A percentile compares a stretch with the other conserved stretches of the same genome.
These are phyloP conservation scores for Leptopilina syphax DNA, from an alignment of 2,888 invertebrate genomes.

Conservation along the genomic window DNA sequence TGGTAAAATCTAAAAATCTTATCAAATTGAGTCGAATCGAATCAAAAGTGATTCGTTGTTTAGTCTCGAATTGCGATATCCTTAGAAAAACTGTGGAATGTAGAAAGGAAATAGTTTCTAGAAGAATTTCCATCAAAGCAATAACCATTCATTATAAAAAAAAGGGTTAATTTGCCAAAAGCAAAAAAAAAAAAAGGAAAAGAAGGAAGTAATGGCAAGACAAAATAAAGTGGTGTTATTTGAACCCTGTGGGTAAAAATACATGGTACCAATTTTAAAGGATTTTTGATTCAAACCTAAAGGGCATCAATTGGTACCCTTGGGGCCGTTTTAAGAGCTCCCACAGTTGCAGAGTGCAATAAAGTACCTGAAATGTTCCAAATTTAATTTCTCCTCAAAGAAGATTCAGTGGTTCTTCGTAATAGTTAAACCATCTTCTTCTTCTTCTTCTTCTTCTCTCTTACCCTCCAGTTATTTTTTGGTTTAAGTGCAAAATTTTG, in stretches of 20 bases:
- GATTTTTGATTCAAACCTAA: slow-evolving; percentile 6
- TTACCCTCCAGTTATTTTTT: background rate
- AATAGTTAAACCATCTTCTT: slow-evolving; percentile 1
- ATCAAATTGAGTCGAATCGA: too few species aligned
- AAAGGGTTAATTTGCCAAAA: background rate
- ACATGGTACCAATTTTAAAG: slow-evolving; percentile 9
- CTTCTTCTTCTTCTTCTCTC: too few species aligned
- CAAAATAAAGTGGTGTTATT: slow-evolving; percentile 15
- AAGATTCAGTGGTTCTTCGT: slow-evolving; percentile 32
- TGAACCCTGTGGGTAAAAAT: slow-evolving; percentile 15
- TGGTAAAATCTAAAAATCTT: too few species aligned
- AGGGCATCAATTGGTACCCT: slow-evolving; percentile 22
- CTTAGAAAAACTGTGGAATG: too few species aligned
- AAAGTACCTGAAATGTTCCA: slow-evolving; percentile 25
- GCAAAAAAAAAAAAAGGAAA: background rate
- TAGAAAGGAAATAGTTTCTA: background rate
- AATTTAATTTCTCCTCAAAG: slow-evolving; percentile 36
- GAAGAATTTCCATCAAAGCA: background rate
- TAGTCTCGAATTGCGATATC: too few species aligned
- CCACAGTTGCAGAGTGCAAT: slow-evolving; percentile 39
- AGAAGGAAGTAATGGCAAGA: background rate
- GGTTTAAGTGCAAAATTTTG: slow-evolving; percentile 20
- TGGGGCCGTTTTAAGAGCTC: slow-evolving; percentile 8
- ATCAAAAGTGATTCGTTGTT: too few species aligned
- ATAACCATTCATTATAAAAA: slow-evolving; percentile 1